Percentiles rank a stretch among this genome's conserved stretches.
These are phyloP conservation scores for Trachelus troglodyta DNA, from an alignment of 2,888 invertebrate genomes.

Conservation along the genomic window DNA sequence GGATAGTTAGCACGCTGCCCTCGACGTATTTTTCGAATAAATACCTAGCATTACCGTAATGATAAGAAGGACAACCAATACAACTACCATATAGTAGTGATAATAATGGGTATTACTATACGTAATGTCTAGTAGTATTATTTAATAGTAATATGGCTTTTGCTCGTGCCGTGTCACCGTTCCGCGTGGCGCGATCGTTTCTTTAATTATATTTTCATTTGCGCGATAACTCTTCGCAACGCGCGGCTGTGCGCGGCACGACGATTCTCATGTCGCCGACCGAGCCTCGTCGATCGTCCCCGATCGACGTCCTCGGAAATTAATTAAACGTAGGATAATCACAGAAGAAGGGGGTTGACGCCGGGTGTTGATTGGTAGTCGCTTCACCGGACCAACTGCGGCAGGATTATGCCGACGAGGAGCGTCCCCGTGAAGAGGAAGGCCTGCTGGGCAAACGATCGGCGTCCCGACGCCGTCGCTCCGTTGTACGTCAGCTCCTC, in stretches of 20 bases:
- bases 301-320: constrained; percentile 44
- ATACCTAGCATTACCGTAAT: constrained; percentile 54
- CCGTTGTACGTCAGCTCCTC: constrained; percentile 87
- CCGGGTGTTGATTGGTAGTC: constrained; percentile 38
- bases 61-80: constrained; percentile 59
- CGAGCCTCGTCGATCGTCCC: constrained; percentile 2
- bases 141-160: constrained; percentile 30
- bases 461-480: constrained; percentile 45
- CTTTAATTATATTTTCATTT: constrained; percentile 31
- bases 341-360: constrained; percentile 64
- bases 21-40: constrained; percentile 52
- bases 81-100: constrained; percentile 56
- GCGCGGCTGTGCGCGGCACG: constrained; percentile 31
- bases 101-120: constrained; percentile 59
- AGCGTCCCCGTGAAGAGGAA: constrained; percentile 51
- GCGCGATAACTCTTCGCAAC: constrained; percentile 28
- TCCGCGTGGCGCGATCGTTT: constrained; percentile 22
- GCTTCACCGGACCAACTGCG: constrained; percentile 63
- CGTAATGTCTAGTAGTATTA: constrained; percentile 58
- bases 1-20: constrained; percentile 50
- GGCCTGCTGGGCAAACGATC: constrained; percentile 19
- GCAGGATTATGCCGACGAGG: constrained; percentile 50
- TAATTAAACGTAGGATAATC: constrained; percentile 66
- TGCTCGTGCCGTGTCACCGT: constrained; percentile 19
- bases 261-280: constrained; percentile 24